Base-by-base conservation (phyloP, 2,113 vertebrate genomes). In the Ceratotherium simum region DNA sequence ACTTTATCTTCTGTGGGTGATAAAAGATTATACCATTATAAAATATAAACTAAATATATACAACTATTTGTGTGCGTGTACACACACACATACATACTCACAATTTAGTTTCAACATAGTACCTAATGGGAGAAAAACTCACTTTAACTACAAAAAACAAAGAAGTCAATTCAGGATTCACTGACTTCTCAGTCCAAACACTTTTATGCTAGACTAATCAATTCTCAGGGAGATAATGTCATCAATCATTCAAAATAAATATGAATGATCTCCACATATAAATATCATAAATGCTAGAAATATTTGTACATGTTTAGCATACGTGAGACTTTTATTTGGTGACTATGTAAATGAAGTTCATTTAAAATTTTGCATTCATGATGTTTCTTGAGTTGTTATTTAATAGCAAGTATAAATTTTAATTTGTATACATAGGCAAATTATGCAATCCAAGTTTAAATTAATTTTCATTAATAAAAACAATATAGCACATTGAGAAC, bases 381-480 rank as follows among this genome's bases (percentile, higher is more conserved):
- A 70, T 75, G 31, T 36, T 94, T 96, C 78, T 94, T 79, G 23
- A 96, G 17, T 75, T 94, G 9, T 2, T 67, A 65, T 95, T 96
- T 97, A 95, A 84, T 96, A 94, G 54, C 14, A 83, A 88, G 96
- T 95, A 97, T 87, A 92, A 97, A 97, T 88, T 80, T 97, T 81
- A 81, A 51, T 93, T 84, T 93, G 70, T 92, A 69, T 90, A 95
- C 29, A 94, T 6, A 88, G 70, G 48, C 51, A 95, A 97, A 92
- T 96, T 96, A 95, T 81, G 33, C 73, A 95, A 93, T 80, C 17
- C 16, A 97, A 83, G 39, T 90, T 96, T 90, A 91, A 97, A 96
- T 96, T 95, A 97, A 93, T 93, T 95, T 97, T 90, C 83, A 96
- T 96, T 97, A 97, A 92, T 96, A 95, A 87, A 95, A 96, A 94